A percentile compares a stretch with the other conserved stretches of the same genome.
Evolutionary conservation across 2,888 invertebrate genomes (phyloP).

Genomic region (Oxytorus armatus): DNA sequence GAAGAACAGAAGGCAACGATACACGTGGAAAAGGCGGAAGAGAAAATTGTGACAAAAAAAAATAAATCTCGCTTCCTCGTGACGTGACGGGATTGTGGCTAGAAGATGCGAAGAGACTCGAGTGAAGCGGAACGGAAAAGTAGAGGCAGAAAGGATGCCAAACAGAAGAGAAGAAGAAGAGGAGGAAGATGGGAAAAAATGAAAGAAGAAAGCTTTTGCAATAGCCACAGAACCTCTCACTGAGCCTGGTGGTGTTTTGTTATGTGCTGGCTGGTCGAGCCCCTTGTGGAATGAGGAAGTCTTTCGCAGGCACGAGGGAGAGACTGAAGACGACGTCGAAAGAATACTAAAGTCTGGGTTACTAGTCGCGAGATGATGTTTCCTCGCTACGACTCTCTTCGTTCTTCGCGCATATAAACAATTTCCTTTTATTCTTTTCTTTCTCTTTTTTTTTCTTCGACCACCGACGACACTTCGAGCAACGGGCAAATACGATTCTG

Average conservation of each 20-base stretch:
- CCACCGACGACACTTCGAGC: slow-evolving; percentile 39
- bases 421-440: background rate
- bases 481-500: slow-evolving; percentile 68
- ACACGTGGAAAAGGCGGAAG: background rate
- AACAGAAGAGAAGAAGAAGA: slow-evolving; percentile 14
- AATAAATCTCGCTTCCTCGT: slow-evolving; percentile 20
- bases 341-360: slow-evolving; percentile 83
- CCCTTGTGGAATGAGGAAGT: slow-evolving; percentile 82
- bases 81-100: slow-evolving; percentile 49
- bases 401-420: background rate
- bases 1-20: background rate
- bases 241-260: slow-evolving; percentile 35
- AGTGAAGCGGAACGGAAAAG: slow-evolving; percentile 25
- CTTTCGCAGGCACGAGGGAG: slow-evolving; percentile 68
- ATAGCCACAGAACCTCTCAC: slow-evolving; percentile 68
- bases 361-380: slow-evolving; percentile 74
- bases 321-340: slow-evolving; percentile 72
- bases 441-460: slow-evolving; percentile 14
- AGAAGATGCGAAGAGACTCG: slow-evolving; percentile 18
- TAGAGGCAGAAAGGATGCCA: slow-evolving; percentile 28
- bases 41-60: background rate
- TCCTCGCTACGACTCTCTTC: slow-evolving; percentile 48
- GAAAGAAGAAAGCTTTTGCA: slow-evolving; percentile 73
- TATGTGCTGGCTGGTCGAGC: slow-evolving; percentile 53
- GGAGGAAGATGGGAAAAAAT: slow-evolving; percentile 29